phyloP scores from a whole-genome alignment of 2,113 vertebrate genomes.

The Strix uralensis region DNA sequence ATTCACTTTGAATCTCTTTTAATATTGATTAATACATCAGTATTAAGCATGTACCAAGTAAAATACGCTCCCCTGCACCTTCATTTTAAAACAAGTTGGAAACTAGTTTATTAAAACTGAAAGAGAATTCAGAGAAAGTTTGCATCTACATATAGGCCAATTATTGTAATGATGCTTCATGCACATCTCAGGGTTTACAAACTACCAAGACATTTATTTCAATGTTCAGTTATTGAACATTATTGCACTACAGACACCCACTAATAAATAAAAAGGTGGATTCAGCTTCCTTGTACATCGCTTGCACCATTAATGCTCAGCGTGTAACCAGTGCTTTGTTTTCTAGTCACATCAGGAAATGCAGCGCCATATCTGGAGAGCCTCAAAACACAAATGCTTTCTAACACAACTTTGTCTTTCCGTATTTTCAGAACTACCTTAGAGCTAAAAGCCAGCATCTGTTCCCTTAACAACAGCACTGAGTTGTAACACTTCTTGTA shows the following conservation, averaged over 20 bases:
- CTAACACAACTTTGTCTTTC: not conserved
- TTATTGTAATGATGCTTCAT: not conserved
- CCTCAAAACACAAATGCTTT: accelerated
- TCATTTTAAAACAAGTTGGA: not conserved
- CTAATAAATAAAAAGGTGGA: not conserved
- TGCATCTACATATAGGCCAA: not conserved
- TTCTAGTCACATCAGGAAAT: not conserved
- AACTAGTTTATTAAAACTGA: not conserved
- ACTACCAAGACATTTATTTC: not conserved
- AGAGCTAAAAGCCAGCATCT: not conserved
- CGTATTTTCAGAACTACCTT: not conserved
- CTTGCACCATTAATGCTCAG: not conserved
- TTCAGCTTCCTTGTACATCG: accelerated
- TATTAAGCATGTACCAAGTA: not conserved
- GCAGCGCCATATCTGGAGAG: accelerated
- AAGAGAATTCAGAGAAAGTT: not conserved
- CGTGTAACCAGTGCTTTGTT: accelerated
- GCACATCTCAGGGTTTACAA: not conserved
- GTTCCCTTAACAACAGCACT: not conserved
- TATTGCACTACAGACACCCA: constrained; percentile 33
- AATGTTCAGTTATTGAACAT: not conserved
- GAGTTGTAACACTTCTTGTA: accelerated
- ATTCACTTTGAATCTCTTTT: not conserved
- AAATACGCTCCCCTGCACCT: not conserved
- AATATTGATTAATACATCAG: not conserved